These are phyloP conservation scores for Sardina pilchardus DNA, from an alignment of 2,113 vertebrate genomes.

Conservation along the genomic window DNA sequence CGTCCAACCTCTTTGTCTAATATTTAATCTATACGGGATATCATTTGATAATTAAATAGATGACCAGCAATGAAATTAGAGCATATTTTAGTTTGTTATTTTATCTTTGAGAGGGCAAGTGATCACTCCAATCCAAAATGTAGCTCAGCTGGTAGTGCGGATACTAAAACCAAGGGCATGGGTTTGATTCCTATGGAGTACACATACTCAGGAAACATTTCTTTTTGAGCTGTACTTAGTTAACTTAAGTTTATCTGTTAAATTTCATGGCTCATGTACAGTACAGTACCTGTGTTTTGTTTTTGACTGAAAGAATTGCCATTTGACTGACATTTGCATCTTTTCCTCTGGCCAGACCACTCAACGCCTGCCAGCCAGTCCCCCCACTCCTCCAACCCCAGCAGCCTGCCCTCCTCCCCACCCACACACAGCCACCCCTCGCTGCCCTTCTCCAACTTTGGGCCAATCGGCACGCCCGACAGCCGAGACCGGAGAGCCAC, in stretches of 20 bases:
- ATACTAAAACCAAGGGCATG: too few relatives aligned
- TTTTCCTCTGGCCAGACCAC: conserved; percentile 80
- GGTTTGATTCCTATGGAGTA: too few relatives aligned
- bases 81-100: too few relatives aligned
- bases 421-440: conserved; percentile 93
- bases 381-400: conserved; percentile 98
- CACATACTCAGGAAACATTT: too few relatives aligned
- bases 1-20: neutral
- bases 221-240: too few relatives aligned
- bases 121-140: too few relatives aligned
- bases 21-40: neutral
- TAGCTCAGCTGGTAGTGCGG: too few relatives aligned
- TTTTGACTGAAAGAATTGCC: neutral
- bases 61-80: too few relatives aligned
- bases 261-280: too few relatives aligned
- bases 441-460: conserved; percentile 92
- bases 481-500: conserved; percentile 84
- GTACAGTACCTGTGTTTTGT: neutral
- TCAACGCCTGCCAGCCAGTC: conserved; percentile 99
- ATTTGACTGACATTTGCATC: neutral
- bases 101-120: too few relatives aligned
- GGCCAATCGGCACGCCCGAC: conserved; percentile 94
- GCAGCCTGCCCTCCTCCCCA: conserved; percentile 95
- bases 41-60: too few relatives aligned
- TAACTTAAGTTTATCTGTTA: too few relatives aligned